A percentile compares a stretch with the other conserved stretches of the same genome.
phyloP scores from a whole-genome alignment of 2,888 invertebrate species.

The Troides helena region DNA sequence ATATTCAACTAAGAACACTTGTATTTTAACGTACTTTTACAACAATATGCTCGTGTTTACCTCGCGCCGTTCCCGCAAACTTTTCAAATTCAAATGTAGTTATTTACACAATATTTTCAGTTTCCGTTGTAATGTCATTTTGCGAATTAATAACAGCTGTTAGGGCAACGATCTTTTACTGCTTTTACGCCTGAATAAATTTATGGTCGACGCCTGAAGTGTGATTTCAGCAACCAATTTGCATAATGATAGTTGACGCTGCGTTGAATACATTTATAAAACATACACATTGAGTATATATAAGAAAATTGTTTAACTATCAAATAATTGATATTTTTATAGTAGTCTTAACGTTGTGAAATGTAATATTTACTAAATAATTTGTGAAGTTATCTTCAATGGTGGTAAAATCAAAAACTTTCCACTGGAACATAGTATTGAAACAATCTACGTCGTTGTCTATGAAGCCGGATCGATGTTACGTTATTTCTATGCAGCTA shows the following conservation, averaged over 20 bases:
- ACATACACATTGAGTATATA: neutral
- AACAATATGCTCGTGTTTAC: slow-evolving; percentile 35
- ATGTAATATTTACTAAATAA: neutral
- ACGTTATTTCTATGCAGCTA: slow-evolving; percentile 58
- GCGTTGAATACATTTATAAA: slow-evolving; percentile 31
- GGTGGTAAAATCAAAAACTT: slow-evolving; percentile 18
- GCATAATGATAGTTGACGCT: slow-evolving; percentile 55
- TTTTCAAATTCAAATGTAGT: slow-evolving; percentile 4
- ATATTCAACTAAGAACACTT: neutral
- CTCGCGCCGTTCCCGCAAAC: neutral
- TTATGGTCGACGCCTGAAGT: slow-evolving; percentile 37
- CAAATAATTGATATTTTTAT: neutral
- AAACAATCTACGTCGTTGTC: slow-evolving; percentile 33
- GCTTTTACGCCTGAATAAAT: slow-evolving; percentile 45
- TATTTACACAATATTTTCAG: neutral
- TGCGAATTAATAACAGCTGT: slow-evolving; percentile 32
- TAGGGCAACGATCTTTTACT: slow-evolving; percentile 41
- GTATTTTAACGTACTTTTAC: neutral
- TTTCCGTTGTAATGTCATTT: slow-evolving; percentile 23
- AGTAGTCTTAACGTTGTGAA: neutral
- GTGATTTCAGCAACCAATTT: slow-evolving; percentile 41
- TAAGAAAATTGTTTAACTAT: neutral
- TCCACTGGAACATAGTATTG: slow-evolving; percentile 33
- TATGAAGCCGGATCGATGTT: slow-evolving; percentile 62
- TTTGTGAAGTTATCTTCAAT: neutral